A percentile compares a stretch with the other conserved stretches of the same genome.
Conservation (phyloP, 1,140 invertebrate species). For the Lepidurus packardi region DNA sequence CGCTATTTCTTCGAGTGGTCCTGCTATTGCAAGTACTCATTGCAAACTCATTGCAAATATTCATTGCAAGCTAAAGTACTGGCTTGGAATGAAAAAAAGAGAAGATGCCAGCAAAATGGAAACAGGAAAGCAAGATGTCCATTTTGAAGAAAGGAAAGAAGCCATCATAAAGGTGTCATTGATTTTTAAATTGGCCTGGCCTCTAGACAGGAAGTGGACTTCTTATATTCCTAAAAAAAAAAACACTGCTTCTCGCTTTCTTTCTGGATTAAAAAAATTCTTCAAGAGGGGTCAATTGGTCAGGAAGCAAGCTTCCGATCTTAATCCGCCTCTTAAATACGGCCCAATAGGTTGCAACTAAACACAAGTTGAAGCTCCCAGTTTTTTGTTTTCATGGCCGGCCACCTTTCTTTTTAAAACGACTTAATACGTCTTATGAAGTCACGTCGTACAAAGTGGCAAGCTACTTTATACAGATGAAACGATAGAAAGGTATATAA, state of each 20-base stretch:
- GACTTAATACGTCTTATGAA: not conserved
- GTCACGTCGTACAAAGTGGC: constrained; percentile 14
- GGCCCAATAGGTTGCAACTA: not conserved
- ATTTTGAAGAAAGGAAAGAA: not conserved
- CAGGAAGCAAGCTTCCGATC: not conserved
- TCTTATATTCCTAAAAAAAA: not conserved
- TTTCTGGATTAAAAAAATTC: not conserved
- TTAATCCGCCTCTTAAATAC: not conserved
- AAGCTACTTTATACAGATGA: not conserved
- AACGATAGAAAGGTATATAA: not conserved
- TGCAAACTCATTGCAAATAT: too few species aligned
- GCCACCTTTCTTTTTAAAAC: not conserved
- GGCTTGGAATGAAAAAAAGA: too few species aligned
- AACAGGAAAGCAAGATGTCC: not conserved
- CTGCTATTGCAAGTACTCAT: too few species aligned
- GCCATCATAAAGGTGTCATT: not conserved
- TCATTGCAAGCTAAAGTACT: too few species aligned
- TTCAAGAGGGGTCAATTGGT: not conserved
- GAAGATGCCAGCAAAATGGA: too few species aligned
- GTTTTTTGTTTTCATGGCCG: not conserved
- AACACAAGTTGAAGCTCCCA: not conserved
- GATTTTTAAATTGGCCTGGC: not conserved
- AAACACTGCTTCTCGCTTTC: too few species aligned
- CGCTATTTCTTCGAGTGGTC: too few species aligned
- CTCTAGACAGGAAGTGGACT: not conserved